Base-by-base conservation (phyloP, 2,113 vertebrate genomes). In the Daphoenositta chrysoptera region DNA sequence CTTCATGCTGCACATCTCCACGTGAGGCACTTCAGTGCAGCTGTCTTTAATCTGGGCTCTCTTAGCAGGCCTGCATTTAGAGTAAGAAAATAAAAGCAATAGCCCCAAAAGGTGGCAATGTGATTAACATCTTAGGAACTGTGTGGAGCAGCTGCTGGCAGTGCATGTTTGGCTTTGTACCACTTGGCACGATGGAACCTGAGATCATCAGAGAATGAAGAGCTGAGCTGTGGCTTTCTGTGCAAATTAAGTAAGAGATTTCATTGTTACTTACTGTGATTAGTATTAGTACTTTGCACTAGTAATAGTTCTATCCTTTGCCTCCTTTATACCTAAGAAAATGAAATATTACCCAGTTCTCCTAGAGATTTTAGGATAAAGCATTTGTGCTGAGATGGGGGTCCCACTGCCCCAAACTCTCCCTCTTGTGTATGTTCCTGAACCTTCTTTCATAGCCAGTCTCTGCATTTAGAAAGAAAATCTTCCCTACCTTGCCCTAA, bases 371-470 rank as follows among this genome's bases (percentile, higher is more conserved):
- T 75, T 57, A 66, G 76, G 75, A 31, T 37, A 45, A 73, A 77
- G 54, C 24, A 8, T 44, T 69, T 84, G 37, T 84, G 57, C 51
- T 50, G 66, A 50, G n/a, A 4, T 57, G 44, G 20, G 28, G 33
- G 13, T 72, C 13, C 27, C 58, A 56, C 30, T 76, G 51, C 26
- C 58, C 45, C 4, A 4, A 56, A 23, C 39, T n/a, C 37, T 61
- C 58, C 51, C 39, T 61, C 1, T 5, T 35, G 22, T 22, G 7
- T 11, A 0, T 40, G 7, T 58, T 78, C n/a, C 65, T 13, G 6
- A 23, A 20, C 69, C 20, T 80, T 48, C 65, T 78, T 42, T 57
- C n/a, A 21, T 66, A 72, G 8, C 14, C 27, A 22, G 3, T 35
- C 40, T 65, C 19, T 57, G 50, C 42, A 14, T 75, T 61, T 57